Evolutionary conservation across 2,797 vertebrate species (phyloP).

Genomic region (Psittacula echo): DNA sequence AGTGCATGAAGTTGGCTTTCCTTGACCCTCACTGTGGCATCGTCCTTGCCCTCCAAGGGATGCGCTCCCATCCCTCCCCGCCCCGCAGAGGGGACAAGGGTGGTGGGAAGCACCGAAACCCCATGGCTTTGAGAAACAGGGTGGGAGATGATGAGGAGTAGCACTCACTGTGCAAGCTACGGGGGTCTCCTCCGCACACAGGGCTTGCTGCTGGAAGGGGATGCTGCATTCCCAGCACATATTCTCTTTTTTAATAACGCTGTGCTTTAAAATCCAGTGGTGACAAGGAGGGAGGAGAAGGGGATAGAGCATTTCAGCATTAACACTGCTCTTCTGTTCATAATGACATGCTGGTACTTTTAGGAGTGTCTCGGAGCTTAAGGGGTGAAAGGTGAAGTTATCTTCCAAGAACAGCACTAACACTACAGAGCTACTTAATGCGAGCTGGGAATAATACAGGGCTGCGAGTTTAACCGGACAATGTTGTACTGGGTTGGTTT

Average conservation of each 20-base stretch:
- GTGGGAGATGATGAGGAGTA: neutral
- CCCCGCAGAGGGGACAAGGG: neutral
- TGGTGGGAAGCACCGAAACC: neutral
- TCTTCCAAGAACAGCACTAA: slow-evolving; percentile 68
- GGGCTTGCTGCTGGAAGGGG: neutral
- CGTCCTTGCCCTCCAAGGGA: neutral
- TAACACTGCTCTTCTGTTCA: slow-evolving; percentile 37
- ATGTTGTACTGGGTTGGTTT: slow-evolving; percentile 53
- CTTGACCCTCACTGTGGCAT: neutral
- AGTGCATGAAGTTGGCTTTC: neutral
- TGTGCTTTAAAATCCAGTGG: neutral
- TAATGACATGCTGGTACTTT: slow-evolving; percentile 59
- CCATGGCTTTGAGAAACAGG: neutral
- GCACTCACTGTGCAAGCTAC: neutral
- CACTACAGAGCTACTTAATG: slow-evolving; percentile 57
- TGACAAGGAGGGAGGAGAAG: slow-evolving; percentile 66
- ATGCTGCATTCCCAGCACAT: neutral
- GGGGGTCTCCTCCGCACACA: neutral
- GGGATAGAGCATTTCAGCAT: slow-evolving; percentile 55
- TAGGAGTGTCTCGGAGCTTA: slow-evolving; percentile 69
- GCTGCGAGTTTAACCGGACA: slow-evolving; percentile 28
- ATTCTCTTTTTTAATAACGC: slow-evolving; percentile 3
- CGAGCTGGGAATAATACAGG: slow-evolving; percentile 51
- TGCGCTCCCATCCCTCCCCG: fast-evolving
- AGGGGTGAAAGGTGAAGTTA: slow-evolving; percentile 72